Conservation (phyloP, 1,140 invertebrate species). For the Caenorhabditis tropicalis region DNA sequence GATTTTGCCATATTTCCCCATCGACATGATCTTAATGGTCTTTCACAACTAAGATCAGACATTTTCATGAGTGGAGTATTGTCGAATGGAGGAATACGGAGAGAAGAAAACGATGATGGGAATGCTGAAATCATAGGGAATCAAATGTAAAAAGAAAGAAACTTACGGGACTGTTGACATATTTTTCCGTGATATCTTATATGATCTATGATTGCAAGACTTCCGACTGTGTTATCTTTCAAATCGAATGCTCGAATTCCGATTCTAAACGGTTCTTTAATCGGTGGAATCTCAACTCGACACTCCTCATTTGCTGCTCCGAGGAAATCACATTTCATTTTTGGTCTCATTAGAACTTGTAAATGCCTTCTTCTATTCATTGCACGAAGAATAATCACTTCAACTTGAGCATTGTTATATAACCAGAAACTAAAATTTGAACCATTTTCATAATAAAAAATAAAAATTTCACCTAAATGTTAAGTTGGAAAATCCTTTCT, state of each 20-base stretch:
- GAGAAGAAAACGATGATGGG: constrained; percentile 30
- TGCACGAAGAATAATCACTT: constrained; percentile 56
- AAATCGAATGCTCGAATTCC: constrained; percentile 58
- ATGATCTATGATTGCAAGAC: constrained; percentile 55
- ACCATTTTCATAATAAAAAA: not conserved
- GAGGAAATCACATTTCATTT: constrained; percentile 58
- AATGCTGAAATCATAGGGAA: constrained; percentile 35
- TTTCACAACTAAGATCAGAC: constrained; percentile 38
- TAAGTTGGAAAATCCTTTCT: constrained; percentile 53
- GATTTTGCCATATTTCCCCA: constrained; percentile 36
- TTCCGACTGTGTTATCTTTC: constrained; percentile 53
- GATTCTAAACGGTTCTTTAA: constrained; percentile 58
- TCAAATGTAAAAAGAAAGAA: not conserved
- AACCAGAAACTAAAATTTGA: constrained; percentile 56
- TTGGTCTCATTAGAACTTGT: constrained; percentile 53
- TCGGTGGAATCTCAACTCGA: constrained; percentile 52
- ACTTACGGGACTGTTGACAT: constrained; percentile 56
- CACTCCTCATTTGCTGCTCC: constrained; percentile 55
- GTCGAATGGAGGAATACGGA: not conserved
- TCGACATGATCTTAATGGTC: constrained; percentile 34
- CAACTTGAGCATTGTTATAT: constrained; percentile 59
- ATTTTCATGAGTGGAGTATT: not conserved
- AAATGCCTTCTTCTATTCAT: constrained; percentile 51
- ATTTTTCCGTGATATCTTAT: constrained; percentile 55
- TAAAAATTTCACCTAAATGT: constrained; percentile 46